phyloP scores from a whole-genome alignment of 2,888 invertebrate genomes.

The Acrobeloides nanus region DNA sequence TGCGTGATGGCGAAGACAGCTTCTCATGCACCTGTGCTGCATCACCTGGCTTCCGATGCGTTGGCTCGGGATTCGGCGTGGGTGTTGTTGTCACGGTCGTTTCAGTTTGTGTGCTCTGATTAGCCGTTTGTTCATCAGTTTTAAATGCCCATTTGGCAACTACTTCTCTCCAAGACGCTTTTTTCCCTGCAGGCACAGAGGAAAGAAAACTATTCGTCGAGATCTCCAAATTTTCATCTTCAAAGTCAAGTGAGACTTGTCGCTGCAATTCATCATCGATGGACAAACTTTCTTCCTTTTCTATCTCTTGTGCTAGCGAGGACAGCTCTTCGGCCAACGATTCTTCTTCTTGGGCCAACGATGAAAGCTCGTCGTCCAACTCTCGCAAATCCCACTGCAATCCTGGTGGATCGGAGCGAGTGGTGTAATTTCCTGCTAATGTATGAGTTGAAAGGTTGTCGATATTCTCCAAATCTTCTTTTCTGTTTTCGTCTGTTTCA shows the following conservation, averaged over 20 bases:
- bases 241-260: conserved; percentile 28
- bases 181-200: conserved; percentile 10
- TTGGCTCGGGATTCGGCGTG: background rate
- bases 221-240: conserved; percentile 5
- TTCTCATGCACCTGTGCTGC: conserved; percentile 87
- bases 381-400: conserved; percentile 18
- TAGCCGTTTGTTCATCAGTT: conserved; percentile 3
- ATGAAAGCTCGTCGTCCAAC: conserved; percentile 61
- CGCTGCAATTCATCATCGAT: conserved; percentile 45
- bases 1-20: conserved; percentile 79
- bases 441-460: conserved; percentile 22
- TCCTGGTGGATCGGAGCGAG: conserved; percentile 13
- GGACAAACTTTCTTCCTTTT: conserved; percentile 53
- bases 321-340: conserved; percentile 60
- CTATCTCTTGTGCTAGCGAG: conserved; percentile 62
- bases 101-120: background rate
- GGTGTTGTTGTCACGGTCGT: too few relatives aligned
- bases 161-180: conserved; percentile 20
- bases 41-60: conserved; percentile 74
- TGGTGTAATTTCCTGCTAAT: conserved; percentile 10
- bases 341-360: conserved; percentile 57
- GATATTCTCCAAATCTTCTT: conserved; percentile 13
- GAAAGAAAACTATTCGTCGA: too few relatives aligned
- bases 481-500: conserved; percentile 22
- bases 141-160: conserved; percentile 20